These are phyloP conservation scores for Lithobates pipiens DNA, from an alignment of 2,797 vertebrate genomes.

Conservation along the genomic window DNA sequence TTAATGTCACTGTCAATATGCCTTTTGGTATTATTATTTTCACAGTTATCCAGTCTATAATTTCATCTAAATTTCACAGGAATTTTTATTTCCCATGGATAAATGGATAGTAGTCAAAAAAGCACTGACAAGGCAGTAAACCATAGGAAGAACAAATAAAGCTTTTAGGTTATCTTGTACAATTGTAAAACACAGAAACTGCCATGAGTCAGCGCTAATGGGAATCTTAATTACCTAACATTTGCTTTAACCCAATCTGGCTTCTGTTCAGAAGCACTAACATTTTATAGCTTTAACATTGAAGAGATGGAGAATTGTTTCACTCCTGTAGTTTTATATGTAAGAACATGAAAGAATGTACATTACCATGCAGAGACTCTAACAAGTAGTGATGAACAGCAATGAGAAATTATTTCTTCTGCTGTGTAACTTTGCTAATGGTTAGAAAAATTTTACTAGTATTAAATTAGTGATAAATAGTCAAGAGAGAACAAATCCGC, in stretches of 20 bases:
- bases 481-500: no score
- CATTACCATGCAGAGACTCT: not conserved
- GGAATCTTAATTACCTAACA: slow-evolving; percentile 60
- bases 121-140: slow-evolving; percentile 35
- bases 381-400: not conserved
- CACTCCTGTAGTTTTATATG: slow-evolving; percentile 20
- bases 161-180: slow-evolving; percentile 50
- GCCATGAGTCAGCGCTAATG: slow-evolving; percentile 55
- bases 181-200: slow-evolving; percentile 46
- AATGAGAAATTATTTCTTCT: no score
- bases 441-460: not conserved
- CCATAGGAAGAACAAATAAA: slow-evolving; percentile 31
- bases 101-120: not conserved
- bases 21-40: not conserved
- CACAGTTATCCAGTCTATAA: not conserved
- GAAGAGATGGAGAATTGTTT: slow-evolving; percentile 22
- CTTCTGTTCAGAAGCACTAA: slow-evolving; percentile 50
- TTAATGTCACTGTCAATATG: not conserved
- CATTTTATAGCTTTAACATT: slow-evolving; percentile 57
- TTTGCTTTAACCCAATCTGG: slow-evolving; percentile 58
- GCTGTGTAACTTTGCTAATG: not conserved
- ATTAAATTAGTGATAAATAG: not conserved
- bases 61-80: not conserved
- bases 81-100: not conserved
- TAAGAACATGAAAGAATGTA: not conserved